A percentile compares a stretch with the other conserved stretches of the same genome.
Evolutionary conservation across 2,797 vertebrate genomes (phyloP).

Genomic region (Neomorphus geoffroyi): DNA sequence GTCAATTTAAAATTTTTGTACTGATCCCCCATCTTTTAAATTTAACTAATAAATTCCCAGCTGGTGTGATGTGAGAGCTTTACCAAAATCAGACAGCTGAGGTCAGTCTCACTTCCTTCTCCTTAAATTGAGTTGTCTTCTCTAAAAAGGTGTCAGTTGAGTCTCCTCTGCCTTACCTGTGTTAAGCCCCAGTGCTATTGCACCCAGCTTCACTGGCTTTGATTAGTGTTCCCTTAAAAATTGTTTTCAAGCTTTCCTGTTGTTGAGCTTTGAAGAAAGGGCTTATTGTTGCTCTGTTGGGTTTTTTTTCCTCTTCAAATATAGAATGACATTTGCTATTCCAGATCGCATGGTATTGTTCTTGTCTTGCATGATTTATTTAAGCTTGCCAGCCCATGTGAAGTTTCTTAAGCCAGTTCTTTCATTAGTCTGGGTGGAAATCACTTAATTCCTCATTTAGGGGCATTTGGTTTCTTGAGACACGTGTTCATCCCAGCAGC

Average conservation of each 20-base stretch:
- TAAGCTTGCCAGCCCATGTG: neutral
- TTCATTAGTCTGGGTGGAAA: neutral
- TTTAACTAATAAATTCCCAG: conserved; percentile 48
- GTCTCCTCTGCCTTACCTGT: neutral
- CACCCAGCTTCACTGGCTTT: neutral
- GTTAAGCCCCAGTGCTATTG: neutral
- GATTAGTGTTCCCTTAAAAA: conserved; percentile 1
- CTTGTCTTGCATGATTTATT: neutral
- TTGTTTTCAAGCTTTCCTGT: neutral
- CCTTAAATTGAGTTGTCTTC: neutral
- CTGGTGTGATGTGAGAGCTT: neutral
- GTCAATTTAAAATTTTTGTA: conserved; percentile 29
- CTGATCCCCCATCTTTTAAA: conserved; percentile 22
- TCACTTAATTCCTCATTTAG: neutral
- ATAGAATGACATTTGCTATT: neutral
- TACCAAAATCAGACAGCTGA: conserved; percentile 10
- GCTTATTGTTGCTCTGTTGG: neutral
- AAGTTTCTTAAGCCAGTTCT: neutral
- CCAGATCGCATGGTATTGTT: neutral
- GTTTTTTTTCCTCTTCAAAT: neutral
- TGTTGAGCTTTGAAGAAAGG: neutral
- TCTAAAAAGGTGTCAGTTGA: neutral
- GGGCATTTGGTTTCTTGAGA: neutral
- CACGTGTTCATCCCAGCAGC: neutral
- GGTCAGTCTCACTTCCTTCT: conserved; percentile 20